These are phyloP conservation scores for Erythrocercus mccallii DNA, from an alignment of 2,113 vertebrate species.

Conservation along the genomic window DNA sequence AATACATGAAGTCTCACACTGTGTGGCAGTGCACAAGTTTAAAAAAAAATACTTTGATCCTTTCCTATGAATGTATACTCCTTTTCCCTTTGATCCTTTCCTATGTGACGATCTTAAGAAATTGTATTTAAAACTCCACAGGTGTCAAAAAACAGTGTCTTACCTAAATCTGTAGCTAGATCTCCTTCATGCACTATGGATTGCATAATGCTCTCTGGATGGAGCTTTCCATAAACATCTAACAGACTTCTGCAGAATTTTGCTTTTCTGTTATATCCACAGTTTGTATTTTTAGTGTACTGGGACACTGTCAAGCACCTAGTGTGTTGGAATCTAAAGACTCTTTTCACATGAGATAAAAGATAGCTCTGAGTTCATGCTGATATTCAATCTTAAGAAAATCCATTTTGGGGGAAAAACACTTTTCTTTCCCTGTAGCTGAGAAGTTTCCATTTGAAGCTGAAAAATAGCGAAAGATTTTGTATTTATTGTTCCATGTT, in stretches of 20 bases:
- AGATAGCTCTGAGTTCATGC: not conserved
- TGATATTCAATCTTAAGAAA: not conserved
- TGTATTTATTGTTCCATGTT: not conserved
- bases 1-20: not conserved
- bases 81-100: not conserved
- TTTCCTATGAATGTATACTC: not conserved
- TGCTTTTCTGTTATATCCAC: not conserved
- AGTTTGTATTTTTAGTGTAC: not conserved
- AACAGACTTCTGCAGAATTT: not conserved
- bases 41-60: conserved; percentile 13
- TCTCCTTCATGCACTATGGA: not conserved
- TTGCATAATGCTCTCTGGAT: not conserved
- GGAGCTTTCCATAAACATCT: not conserved
- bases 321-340: not conserved
- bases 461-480: not conserved
- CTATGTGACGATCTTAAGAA: not conserved
- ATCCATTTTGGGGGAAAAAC: not conserved
- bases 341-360: not conserved
- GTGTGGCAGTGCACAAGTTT: not conserved
- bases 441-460: not conserved
- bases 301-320: not conserved
- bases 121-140: not conserved
- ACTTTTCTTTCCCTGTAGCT: not conserved
- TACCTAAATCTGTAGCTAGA: not conserved
- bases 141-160: not conserved